These are phyloP conservation scores for Spisula solida DNA, from an alignment of 2,888 invertebrate genomes.

Conservation along the genomic window DNA sequence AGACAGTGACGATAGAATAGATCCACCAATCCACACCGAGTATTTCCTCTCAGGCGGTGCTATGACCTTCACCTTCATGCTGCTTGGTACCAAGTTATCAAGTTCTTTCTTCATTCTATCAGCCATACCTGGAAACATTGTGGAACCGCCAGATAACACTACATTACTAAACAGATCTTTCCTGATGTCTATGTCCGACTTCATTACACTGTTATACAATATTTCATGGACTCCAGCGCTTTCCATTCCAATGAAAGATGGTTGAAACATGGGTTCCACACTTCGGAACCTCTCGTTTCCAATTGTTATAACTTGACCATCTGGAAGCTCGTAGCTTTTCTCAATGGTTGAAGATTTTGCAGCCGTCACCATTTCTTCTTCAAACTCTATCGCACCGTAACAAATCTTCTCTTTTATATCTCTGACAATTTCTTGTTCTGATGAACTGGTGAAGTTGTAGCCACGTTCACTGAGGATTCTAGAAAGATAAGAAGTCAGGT, in stretches of 20 bases:
- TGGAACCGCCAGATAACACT: slow-evolving; percentile 95
- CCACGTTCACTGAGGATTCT: slow-evolving; percentile 86
- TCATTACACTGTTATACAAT: slow-evolving; percentile 78
- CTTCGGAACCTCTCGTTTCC: slow-evolving; percentile 85
- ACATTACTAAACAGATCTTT: slow-evolving; percentile 87
- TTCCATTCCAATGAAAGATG: slow-evolving; percentile 83
- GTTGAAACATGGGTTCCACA: slow-evolving; percentile 84
- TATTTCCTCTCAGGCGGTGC: slow-evolving; percentile 91
- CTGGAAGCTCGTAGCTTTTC: slow-evolving; percentile 86
- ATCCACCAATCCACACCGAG: slow-evolving; percentile 98
- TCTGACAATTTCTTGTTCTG: slow-evolving; percentile 71
- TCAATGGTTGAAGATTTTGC: slow-evolving; percentile 78
- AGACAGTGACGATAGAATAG: slow-evolving; percentile 94
- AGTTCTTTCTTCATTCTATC: slow-evolving; percentile 72
- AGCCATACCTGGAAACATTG: slow-evolving; percentile 93
- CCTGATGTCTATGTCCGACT: slow-evolving; percentile 81
- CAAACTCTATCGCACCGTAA: slow-evolving; percentile 74
- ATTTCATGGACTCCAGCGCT: slow-evolving; percentile 60
- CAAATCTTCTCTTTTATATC: slow-evolving; percentile 76
- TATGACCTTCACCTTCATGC: slow-evolving; percentile 57
- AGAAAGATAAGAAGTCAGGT: slow-evolving; percentile 76
- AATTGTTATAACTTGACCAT: slow-evolving; percentile 85
- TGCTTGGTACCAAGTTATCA: slow-evolving; percentile 59
- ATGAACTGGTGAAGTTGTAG: slow-evolving; percentile 85
- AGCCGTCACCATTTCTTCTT: slow-evolving; percentile 79